Conservation (phyloP, 2,797 vertebrate genomes). For the Margarornis squamiger region DNA sequence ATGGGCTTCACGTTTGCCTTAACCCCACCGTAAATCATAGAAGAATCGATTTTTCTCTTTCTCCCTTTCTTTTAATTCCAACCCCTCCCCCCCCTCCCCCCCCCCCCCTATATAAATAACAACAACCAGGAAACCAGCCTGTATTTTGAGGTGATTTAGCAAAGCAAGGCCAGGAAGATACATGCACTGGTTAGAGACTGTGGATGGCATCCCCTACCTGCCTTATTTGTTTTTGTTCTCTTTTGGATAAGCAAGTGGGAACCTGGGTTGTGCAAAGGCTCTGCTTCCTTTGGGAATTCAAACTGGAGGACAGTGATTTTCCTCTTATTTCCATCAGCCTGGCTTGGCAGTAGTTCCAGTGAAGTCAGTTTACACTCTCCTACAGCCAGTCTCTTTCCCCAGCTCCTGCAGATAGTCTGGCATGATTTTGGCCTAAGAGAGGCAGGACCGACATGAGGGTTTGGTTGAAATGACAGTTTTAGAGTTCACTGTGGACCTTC, state of each 20-base stretch:
- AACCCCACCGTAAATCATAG: slow-evolving; percentile 43
- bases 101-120: not conserved
- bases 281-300: slow-evolving; percentile 14
- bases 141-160: not conserved
- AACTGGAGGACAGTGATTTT: slow-evolving; percentile 39
- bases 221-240: not conserved
- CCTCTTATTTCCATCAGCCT: slow-evolving; percentile 30
- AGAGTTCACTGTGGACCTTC: slow-evolving; percentile 50
- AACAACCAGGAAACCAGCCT: not conserved
- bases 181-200: rapidly evolving
- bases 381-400: slow-evolving; percentile 34
- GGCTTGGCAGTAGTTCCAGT: slow-evolving; percentile 45
- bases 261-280: not conserved
- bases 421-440: slow-evolving; percentile 29
- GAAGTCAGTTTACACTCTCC: slow-evolving; percentile 38
- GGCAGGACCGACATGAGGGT: slow-evolving; percentile 15
- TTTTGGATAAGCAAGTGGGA: not conserved
- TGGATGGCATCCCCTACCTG: not conserved
- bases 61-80: rapidly evolving
- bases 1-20: slow-evolving; percentile 58
- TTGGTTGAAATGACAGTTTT: slow-evolving; percentile 57
- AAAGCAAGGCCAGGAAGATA: not conserved
- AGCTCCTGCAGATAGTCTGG: slow-evolving; percentile 53
- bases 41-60: not conserved
- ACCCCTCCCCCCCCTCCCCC: rapidly evolving